Base-by-base conservation (phyloP, 2,797 vertebrate species). In the Arrhamphus sclerolepis region DNA sequence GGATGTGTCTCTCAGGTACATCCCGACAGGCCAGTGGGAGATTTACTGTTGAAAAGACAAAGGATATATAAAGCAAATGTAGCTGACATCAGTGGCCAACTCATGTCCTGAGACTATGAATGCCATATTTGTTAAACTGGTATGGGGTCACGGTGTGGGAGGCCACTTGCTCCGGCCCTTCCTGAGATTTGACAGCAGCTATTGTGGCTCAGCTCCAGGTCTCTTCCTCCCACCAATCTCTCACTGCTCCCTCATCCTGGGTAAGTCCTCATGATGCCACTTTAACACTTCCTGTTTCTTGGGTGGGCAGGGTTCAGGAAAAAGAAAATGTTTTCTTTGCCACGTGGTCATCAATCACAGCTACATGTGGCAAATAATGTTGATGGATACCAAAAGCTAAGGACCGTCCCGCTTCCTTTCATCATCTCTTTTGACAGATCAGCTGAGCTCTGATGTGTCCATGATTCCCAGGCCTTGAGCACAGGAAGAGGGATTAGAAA, bases 401-500 rank as follows among this genome's bases (percentile, higher is more conserved):
- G 47, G 26, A 5, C 4, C 44, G 56, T 55, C 61, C 28, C 42
- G 61, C n/a, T 58, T 29, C 57, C 39, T 5, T 54, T 40, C 21
- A 46, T 28, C 24, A 34, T 46, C 44, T 72, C 51, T 70, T 53
- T 76, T 38, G 70, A 69, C 52, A 38, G 18, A 63, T 53, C 49
- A 59, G 64, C 56, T 48, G 53, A 67, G 66, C 74, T 84, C 78
- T 56, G 56, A 79, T 75, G 73, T 46, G 34, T 49, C 72, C 59
- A 46, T 39, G 66, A 82, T 91, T 91, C 90, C 87, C 90, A 89
- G 87, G 87, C 83, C 62, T 64, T 51, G 69, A 70, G 81, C 78
- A 85, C 89, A 92, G 92, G 92, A 93, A 91, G 84, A 60, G 52
- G 87, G 91, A 92, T 93, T 92, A 92, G 59, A 49, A 63, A 70